Conservation (phyloP, 1,140 invertebrate genomes). For the Tribolium madens region DNA sequence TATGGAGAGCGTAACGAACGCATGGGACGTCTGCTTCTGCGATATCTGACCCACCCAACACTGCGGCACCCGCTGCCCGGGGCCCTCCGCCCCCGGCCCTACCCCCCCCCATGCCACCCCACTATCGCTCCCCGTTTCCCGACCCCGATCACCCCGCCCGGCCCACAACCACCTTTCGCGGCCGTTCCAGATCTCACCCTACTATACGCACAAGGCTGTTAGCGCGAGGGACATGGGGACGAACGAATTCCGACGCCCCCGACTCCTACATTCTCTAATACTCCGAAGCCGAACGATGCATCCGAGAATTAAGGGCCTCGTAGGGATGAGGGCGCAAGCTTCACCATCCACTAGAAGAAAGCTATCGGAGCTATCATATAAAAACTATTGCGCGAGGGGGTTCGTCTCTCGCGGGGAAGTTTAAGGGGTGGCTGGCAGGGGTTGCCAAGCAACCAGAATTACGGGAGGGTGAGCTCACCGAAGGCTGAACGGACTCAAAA, state of each 20-base stretch:
- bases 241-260: conserved; percentile 25
- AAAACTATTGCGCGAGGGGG: conserved; percentile 45
- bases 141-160: conserved; percentile 56
- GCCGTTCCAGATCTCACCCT: conserved; percentile 53
- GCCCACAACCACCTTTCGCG: conserved; percentile 55
- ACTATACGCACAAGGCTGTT: conserved; percentile 42
- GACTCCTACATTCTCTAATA: background rate
- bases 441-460: conserved; percentile 60
- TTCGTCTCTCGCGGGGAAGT: conserved; percentile 50
- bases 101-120: conserved; percentile 58
- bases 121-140: conserved; percentile 54
- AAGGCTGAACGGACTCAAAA: conserved; percentile 42
- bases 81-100: conserved; percentile 57
- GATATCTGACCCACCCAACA: conserved; percentile 66
- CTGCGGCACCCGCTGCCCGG: conserved; percentile 65
- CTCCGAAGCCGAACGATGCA: background rate
- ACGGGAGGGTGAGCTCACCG: conserved; percentile 47
- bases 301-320: background rate
- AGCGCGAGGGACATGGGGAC: conserved; percentile 34
- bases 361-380: conserved; percentile 43
- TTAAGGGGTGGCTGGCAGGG: conserved; percentile 53
- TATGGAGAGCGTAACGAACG: conserved; percentile 48
- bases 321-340: conserved; percentile 31
- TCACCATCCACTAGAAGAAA: conserved; percentile 37
- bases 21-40: conserved; percentile 56